Conservation (phyloP, 1,140 invertebrate species). For the Aphaenogaster floridana region DNA sequence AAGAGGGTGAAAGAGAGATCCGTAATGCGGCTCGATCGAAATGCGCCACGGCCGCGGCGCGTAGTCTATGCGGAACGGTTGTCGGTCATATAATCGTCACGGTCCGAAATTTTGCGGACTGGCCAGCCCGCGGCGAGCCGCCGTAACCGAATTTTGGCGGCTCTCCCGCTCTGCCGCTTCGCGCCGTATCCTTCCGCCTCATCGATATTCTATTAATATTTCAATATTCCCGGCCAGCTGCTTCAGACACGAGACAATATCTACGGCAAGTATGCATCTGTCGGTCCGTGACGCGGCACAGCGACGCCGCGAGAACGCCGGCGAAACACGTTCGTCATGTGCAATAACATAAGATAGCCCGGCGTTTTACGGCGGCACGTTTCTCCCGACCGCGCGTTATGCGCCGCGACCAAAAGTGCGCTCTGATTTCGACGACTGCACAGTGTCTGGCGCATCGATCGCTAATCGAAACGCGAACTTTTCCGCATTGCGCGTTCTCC, state of each 20-base stretch:
- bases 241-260: conserved; percentile 60
- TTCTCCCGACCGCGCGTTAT: conserved; percentile 41
- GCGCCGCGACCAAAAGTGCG: conserved; percentile 9
- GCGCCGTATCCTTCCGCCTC: conserved; percentile 37
- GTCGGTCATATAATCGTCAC: conserved; percentile 5
- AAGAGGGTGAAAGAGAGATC: no score
- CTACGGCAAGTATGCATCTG: conserved; percentile 56
- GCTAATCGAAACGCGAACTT: background rate
- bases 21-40: conserved; percentile 27
- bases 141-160: conserved; percentile 48
- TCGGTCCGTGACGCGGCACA: conserved; percentile 14
- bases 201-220: conserved; percentile 64
- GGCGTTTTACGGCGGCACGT: conserved; percentile 66
- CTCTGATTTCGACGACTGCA: conserved; percentile 32
- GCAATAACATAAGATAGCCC: conserved; percentile 76
- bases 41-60: background rate
- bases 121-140: conserved; percentile 39
- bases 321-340: conserved; percentile 74
- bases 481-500: background rate
- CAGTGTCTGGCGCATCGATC: background rate
- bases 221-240: conserved; percentile 46
- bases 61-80: conserved; percentile 12
- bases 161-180: background rate
- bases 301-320: conserved; percentile 24
- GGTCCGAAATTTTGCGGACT: conserved; percentile 4